Percentiles rank a stretch among this genome's conserved stretches.
phyloP scores from a whole-genome alignment of 1,140 invertebrate species.

The Neotoxoptera formosana region DNA sequence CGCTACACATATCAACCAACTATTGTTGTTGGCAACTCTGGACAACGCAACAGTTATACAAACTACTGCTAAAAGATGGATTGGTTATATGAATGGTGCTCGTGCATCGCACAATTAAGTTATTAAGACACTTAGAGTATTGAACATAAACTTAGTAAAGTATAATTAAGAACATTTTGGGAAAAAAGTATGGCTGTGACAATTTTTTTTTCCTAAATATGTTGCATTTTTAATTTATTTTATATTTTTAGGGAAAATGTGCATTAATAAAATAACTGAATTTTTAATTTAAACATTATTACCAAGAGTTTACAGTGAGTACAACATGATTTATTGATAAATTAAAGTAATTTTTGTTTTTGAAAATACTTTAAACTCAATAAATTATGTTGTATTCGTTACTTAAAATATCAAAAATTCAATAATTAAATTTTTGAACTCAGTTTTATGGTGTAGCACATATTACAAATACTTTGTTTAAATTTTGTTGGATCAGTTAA shows the following conservation, averaged over 20 bases:
- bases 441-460: neutral
- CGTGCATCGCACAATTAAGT: slow-evolving; percentile 87
- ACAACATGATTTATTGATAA: neutral
- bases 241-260: neutral
- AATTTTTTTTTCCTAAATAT: slow-evolving; percentile 2
- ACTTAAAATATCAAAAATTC: neutral
- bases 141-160: neutral
- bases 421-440: neutral
- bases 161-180: neutral
- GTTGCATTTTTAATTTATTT: slow-evolving; percentile 13
- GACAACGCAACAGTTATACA: slow-evolving; percentile 84
- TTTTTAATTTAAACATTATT: neutral
- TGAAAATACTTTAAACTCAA: neutral
- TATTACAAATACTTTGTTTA: neutral
- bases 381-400: neutral
- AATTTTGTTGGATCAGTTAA: neutral
- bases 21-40: slow-evolving; percentile 87
- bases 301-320: neutral
- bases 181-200: slow-evolving; percentile 37
- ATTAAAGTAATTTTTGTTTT: neutral
- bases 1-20: slow-evolving; percentile 96
- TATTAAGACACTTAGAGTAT: neutral
- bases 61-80: slow-evolving; percentile 90
- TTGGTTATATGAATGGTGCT: slow-evolving; percentile 95
- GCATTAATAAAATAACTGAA: neutral